phyloP scores from a whole-genome alignment of 1,140 invertebrate species.

The Drosophila insularis region DNA sequence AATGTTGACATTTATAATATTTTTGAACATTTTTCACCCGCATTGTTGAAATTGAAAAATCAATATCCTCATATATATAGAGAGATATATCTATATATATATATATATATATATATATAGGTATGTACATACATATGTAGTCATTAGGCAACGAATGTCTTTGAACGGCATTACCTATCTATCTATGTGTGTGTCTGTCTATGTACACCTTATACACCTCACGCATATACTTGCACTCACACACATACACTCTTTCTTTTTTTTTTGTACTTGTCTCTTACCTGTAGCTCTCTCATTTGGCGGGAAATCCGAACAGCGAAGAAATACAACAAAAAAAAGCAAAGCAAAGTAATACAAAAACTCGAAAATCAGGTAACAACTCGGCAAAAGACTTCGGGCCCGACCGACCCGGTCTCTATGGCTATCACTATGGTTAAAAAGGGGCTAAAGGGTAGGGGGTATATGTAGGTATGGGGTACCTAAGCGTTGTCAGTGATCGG shows the following conservation, averaged over 20 bases:
- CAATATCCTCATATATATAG: slow-evolving; percentile 49
- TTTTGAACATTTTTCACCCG: slow-evolving; percentile 78
- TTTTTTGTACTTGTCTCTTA: slow-evolving; percentile 62
- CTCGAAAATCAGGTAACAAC: slow-evolving; percentile 78
- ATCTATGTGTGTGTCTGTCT: slow-evolving; percentile 21
- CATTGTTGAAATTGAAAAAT: slow-evolving; percentile 76
- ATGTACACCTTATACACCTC: slow-evolving; percentile 59
- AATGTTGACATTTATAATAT: slow-evolving; percentile 64
- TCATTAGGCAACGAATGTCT: slow-evolving; percentile 66
- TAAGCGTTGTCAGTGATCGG: slow-evolving; percentile 63
- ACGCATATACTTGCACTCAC: slow-evolving; percentile 26
- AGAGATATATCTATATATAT: slow-evolving; percentile 40
- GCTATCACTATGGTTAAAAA: slow-evolving; percentile 44
- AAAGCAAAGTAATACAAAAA: slow-evolving; percentile 42
- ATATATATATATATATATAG: slow-evolving; percentile 44
- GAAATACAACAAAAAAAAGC: slow-evolving; percentile 43
- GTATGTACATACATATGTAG: slow-evolving; percentile 39
- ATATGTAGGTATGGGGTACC: slow-evolving; percentile 21
- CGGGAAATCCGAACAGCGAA: slow-evolving; percentile 67
- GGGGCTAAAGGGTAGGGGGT: slow-evolving; percentile 28
- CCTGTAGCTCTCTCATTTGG: slow-evolving; percentile 73
- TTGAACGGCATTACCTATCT: slow-evolving; percentile 33
- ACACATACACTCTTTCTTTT: background rate
- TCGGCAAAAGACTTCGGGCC: slow-evolving; percentile 26
- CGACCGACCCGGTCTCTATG: background rate